Evolutionary conservation across 64 coral and sea anemone species (phyloP).

Genomic region (Dendronephthya gigantea): DNA sequence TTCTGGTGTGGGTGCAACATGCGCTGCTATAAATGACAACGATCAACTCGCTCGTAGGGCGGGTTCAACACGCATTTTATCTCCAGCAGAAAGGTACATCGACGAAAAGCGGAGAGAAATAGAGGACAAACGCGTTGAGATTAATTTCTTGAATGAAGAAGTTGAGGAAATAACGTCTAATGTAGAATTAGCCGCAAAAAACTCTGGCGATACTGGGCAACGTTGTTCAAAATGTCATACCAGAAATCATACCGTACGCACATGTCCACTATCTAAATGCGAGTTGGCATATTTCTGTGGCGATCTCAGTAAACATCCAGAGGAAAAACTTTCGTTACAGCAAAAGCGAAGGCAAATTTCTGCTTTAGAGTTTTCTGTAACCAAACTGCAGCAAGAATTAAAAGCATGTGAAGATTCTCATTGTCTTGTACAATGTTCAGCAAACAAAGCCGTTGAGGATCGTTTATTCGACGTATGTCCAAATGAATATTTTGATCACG

Average conservation of each 20-base stretch:
- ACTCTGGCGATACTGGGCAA: background rate
- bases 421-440: too few relatives aligned
- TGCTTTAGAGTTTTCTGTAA: slow-evolving; percentile 31
- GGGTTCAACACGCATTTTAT: background rate
- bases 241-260: slow-evolving; percentile 35
- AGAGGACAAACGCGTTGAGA: slow-evolving; percentile 18
- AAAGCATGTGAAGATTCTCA: too few relatives aligned
- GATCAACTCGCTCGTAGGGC: background rate
- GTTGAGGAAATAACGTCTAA: background rate
- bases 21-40: background rate
- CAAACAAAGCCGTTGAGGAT: too few relatives aligned
- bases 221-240: slow-evolving; percentile 22
- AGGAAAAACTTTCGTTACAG: slow-evolving; percentile 44
- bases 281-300: slow-evolving; percentile 44
- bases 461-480: too few relatives aligned
- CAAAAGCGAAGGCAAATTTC: slow-evolving; percentile 33
- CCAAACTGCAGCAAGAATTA: slow-evolving; percentile 40
- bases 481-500: too few relatives aligned
- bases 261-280: slow-evolving; percentile 34
- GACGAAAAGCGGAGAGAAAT: slow-evolving; percentile 24
- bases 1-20: background rate
- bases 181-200: background rate
- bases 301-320: slow-evolving; percentile 17
- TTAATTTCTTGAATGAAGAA: background rate
- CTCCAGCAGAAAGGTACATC: slow-evolving; percentile 12